A percentile compares a stretch with the other conserved stretches of the same genome.
phyloP scores from a whole-genome alignment of 1,140 invertebrate species.

The Drosophila saltans region DNA sequence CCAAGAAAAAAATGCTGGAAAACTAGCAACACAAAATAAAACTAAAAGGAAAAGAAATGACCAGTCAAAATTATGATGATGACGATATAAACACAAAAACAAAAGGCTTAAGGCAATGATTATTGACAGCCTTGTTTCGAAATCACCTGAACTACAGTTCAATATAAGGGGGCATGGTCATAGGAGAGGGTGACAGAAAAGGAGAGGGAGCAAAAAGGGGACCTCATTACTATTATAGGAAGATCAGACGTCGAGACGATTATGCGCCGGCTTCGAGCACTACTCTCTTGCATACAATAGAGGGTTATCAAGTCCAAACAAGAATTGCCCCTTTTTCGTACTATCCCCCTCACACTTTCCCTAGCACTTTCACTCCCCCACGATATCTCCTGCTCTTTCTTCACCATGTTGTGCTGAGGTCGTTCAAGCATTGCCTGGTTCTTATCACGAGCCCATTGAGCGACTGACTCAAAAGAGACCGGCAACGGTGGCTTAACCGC shows the following conservation, averaged over 20 bases:
- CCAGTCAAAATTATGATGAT: slow-evolving; percentile 31
- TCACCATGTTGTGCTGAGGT: slow-evolving; percentile 19
- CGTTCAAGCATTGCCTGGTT: slow-evolving; percentile 49
- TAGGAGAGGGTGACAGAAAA: not conserved
- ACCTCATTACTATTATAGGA: slow-evolving; percentile 2
- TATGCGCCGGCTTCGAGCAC: slow-evolving; percentile 65
- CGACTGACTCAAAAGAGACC: slow-evolving; percentile 9
- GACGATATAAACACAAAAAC: slow-evolving; percentile 47
- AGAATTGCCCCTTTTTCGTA: slow-evolving; percentile 24
- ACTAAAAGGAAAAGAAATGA: slow-evolving; percentile 5
- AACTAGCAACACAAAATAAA: slow-evolving; percentile 4
- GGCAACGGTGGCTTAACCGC: slow-evolving; percentile 47
- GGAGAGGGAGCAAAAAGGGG: not conserved
- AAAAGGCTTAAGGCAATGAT: slow-evolving; percentile 42
- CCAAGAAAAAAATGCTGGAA: slow-evolving; percentile 29
- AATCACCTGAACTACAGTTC: not conserved
- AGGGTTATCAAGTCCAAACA: slow-evolving; percentile 77
- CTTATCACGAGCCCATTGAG: slow-evolving; percentile 65
- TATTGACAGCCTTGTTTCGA: slow-evolving; percentile 11
- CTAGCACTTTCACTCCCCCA: slow-evolving; percentile 2
- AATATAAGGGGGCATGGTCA: not conserved
- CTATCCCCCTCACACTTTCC: not conserved
- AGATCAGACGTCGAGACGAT: slow-evolving; percentile 57
- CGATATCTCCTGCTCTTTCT: not conserved
- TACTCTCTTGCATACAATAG: slow-evolving; percentile 76